phyloP scores from a whole-genome alignment of 2,888 invertebrate genomes.

The Orchestes rusci region DNA sequence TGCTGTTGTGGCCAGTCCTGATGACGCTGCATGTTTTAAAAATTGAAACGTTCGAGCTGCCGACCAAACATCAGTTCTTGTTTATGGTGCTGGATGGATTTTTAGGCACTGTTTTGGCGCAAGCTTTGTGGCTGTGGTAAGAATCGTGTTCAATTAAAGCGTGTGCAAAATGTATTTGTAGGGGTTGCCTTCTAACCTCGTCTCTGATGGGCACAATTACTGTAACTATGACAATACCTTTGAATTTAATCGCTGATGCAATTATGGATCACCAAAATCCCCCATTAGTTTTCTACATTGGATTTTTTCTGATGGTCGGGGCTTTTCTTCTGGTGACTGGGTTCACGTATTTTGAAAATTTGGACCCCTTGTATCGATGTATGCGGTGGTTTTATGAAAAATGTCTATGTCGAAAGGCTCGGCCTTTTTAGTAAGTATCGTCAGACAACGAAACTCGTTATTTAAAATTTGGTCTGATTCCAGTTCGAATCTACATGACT shows the following conservation, averaged over 20 bases:
- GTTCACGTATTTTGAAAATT: slow-evolving; percentile 70
- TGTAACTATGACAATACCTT: slow-evolving; percentile 79
- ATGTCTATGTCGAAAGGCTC: no score
- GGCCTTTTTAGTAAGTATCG: slow-evolving; percentile 45
- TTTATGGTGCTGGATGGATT: slow-evolving; percentile 78
- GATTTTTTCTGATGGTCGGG: slow-evolving; percentile 68
- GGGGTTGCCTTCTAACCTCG: slow-evolving; percentile 86
- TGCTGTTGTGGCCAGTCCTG: slow-evolving; percentile 84
- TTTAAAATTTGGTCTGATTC: slow-evolving; percentile 31
- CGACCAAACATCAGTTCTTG: slow-evolving; percentile 71
- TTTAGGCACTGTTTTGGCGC: slow-evolving; percentile 84
- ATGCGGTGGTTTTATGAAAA: no score
- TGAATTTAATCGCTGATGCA: slow-evolving; percentile 82
- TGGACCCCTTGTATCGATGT: no score
- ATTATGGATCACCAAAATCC: slow-evolving; percentile 62
- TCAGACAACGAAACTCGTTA: not conserved
- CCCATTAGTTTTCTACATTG: slow-evolving; percentile 66
- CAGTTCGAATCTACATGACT: slow-evolving; percentile 55
- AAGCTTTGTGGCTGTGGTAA: slow-evolving; percentile 89
- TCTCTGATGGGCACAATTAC: slow-evolving; percentile 81
- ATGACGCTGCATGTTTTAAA: slow-evolving; percentile 76
- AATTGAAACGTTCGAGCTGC: slow-evolving; percentile 80
- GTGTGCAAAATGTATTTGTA: slow-evolving; percentile 13
- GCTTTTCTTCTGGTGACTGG: slow-evolving; percentile 65
- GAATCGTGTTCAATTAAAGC: slow-evolving; percentile 28